Evolutionary conservation across 2,113 vertebrate genomes (phyloP).

Genomic region (Oryzias celebensis): DNA sequence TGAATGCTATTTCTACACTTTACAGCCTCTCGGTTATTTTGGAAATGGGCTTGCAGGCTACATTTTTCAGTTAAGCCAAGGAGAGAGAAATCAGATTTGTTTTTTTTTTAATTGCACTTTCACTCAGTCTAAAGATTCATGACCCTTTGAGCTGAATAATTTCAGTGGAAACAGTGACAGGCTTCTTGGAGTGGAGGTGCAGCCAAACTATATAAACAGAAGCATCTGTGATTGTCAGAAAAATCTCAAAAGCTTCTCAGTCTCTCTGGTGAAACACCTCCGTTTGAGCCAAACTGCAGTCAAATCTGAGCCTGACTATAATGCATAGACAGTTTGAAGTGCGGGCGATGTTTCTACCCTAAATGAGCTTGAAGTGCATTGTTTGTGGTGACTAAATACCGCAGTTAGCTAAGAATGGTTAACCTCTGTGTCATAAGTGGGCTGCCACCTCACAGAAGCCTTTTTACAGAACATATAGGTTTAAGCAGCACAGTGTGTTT

Average conservation of each 20-base stretch:
- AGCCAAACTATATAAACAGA: constrained; percentile 31
- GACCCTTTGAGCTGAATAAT: constrained; percentile 20
- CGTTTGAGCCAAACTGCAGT: constrained; percentile 29
- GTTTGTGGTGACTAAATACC: constrained; percentile 45
- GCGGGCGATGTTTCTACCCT: constrained; percentile 6
- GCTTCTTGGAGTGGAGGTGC: background rate
- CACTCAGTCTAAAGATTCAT: constrained; percentile 26
- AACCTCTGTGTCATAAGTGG: constrained; percentile 54
- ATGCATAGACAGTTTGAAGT: constrained; percentile 34
- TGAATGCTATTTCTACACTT: constrained; percentile 1
- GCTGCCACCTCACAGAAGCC: constrained; percentile 49
- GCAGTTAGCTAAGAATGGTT: constrained; percentile 45
- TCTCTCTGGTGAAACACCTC: constrained; percentile 32
- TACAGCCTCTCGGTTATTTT: background rate
- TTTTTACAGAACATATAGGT: constrained; percentile 23
- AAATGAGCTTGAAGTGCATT: constrained; percentile 44
- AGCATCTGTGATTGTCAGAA: constrained; percentile 40
- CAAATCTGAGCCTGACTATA: constrained; percentile 14
- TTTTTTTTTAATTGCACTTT: constrained; percentile 26
- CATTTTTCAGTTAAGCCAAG: background rate
- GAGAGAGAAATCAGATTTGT: constrained; percentile 18
- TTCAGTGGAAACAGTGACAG: constrained; percentile 30
- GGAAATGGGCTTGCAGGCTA: background rate
- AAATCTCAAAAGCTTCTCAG: constrained; percentile 6
- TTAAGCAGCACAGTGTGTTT: constrained; percentile 22